Conservation (phyloP, 1,140 invertebrate genomes). For the Formica selysi region DNA sequence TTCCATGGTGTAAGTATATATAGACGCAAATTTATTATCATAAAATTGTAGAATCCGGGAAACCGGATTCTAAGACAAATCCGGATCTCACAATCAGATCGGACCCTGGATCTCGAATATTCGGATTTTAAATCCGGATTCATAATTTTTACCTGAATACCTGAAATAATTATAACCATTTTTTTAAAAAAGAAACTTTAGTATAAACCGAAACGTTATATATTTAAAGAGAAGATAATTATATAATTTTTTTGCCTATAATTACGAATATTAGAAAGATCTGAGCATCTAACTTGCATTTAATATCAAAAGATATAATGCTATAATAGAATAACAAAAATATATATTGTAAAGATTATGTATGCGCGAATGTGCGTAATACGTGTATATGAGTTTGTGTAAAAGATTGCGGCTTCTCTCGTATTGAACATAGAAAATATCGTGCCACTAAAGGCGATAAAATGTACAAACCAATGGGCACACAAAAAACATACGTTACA, state of each 20-base stretch:
- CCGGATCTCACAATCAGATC: not conserved
- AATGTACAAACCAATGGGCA: conserved; percentile 48
- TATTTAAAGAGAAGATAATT: conserved; percentile 14
- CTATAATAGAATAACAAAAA: not conserved
- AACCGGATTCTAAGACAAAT: not conserved
- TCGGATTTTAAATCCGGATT: conserved; percentile 15
- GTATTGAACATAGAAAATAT: conserved; percentile 48
- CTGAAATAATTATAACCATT: not conserved
- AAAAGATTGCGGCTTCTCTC: conserved; percentile 26
- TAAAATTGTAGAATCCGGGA: not conserved
- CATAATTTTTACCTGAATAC: conserved; percentile 10
- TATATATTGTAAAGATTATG: conserved; percentile 16
- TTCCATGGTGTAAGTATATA: not conserved
- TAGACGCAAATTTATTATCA: conserved; percentile 22
- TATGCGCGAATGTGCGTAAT: too few species aligned
- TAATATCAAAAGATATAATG: not conserved
- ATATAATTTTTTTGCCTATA: not conserved
- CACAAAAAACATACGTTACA: conserved; percentile 38
- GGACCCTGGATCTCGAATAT: not conserved
- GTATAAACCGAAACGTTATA: not conserved
- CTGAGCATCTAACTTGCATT: not conserved
- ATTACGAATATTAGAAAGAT: not conserved
- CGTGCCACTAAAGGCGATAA: conserved; percentile 38
- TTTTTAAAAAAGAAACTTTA: not conserved
- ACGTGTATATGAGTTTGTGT: conserved; percentile 26